phyloP scores from a whole-genome alignment of 2,797 vertebrate species.

The Paramormyrops hopkinsi region DNA sequence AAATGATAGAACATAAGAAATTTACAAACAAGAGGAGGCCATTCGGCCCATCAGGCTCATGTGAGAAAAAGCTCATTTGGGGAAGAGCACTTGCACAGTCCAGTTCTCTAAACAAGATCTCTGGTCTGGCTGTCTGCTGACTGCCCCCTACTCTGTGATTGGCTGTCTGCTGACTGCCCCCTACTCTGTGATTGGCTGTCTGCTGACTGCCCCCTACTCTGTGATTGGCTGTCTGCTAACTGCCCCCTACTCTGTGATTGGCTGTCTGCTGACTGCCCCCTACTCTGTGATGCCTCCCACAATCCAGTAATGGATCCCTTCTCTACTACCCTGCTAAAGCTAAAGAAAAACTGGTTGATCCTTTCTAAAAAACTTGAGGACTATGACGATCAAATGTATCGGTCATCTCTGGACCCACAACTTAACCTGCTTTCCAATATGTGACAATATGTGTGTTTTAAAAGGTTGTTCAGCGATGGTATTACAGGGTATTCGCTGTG shows the following conservation, averaged over 20 bases:
- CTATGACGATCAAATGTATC: not conserved
- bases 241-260: not conserved
- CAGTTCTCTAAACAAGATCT: not conserved
- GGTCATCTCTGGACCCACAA: not conserved
- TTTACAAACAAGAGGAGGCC: not conserved
- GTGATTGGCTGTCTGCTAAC: not conserved
- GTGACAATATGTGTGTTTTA: not conserved
- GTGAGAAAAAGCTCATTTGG: not conserved
- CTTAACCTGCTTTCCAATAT: not conserved
- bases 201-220: not conserved
- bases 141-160: not conserved
- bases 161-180: not conserved
- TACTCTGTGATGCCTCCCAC: not conserved
- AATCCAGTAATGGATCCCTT: not conserved
- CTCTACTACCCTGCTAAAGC: not conserved
- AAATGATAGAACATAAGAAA: not conserved
- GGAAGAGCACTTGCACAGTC: not conserved
- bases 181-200: not conserved
- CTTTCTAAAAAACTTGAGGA: not conserved
- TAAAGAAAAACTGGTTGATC: not conserved
- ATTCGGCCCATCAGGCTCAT: not conserved
- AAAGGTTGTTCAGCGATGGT: not conserved
- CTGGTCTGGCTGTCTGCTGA: not conserved
- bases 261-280: not conserved
- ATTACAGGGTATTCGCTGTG: not conserved